phyloP scores from a whole-genome alignment of 2,888 invertebrate species.

The Lydus trimaculatus region DNA sequence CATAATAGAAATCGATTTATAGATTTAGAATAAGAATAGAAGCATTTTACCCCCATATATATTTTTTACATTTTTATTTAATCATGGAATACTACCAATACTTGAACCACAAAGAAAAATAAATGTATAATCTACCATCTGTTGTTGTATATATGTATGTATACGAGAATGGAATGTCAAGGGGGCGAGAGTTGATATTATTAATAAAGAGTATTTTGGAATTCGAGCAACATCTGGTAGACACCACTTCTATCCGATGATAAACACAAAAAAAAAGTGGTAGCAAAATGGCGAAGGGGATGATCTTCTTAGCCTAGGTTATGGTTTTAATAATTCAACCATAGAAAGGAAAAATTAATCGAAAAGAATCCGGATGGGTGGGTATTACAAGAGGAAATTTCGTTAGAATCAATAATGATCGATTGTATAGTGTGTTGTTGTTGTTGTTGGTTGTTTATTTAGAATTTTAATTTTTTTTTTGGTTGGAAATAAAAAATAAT shows the following conservation, averaged over 20 bases:
- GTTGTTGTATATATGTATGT: not conserved
- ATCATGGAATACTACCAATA: not conserved
- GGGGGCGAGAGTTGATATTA: not conserved
- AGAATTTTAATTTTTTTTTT: not conserved
- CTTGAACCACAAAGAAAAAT: not conserved
- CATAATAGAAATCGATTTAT: not conserved
- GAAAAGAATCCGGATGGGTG: not conserved
- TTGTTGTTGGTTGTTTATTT: not conserved
- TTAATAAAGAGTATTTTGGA: not conserved
- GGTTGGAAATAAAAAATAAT: too few relatives aligned
- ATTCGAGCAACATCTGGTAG: conserved; percentile 22
- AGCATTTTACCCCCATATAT: too few relatives aligned
- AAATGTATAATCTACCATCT: not conserved
- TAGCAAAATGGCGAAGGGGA: not conserved
- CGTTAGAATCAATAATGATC: not conserved
- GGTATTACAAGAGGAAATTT: not conserved
- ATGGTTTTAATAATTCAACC: not conserved
- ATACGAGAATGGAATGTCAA: conserved; percentile 21
- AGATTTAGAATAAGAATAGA: too few relatives aligned
- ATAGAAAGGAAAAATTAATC: not conserved
- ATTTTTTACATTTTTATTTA: too few relatives aligned
- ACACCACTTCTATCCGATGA: not conserved
- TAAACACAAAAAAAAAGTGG: not conserved
- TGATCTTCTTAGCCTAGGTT: not conserved
- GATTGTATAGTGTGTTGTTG: not conserved